A percentile compares a stretch with the other conserved stretches of the same genome.
Evolutionary conservation across 2,888 invertebrate genomes (phyloP).

Genomic region (Lycophotia porphyrea): DNA sequence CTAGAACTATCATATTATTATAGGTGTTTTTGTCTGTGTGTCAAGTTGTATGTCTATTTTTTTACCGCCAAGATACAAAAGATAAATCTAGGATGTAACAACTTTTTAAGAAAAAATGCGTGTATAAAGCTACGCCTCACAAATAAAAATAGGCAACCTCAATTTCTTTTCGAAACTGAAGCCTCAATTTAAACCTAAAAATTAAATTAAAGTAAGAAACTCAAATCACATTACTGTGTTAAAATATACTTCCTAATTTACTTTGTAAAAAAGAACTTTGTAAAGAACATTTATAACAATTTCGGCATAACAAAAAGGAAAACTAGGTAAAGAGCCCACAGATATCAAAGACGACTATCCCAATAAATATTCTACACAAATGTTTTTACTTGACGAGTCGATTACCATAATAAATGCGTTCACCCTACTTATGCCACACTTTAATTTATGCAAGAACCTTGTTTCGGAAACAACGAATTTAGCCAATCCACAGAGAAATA

Average conservation of each 20-base stretch:
- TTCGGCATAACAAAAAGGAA: neutral
- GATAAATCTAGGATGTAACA: neutral
- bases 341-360: constrained; percentile 33
- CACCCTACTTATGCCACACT: constrained; percentile 57
- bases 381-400: constrained; percentile 54
- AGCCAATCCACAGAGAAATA: constrained; percentile 55
- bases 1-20: neutral
- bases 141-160: neutral
- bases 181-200: neutral
- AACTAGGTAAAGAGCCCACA: constrained; percentile 35
- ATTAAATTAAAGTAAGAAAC: neutral
- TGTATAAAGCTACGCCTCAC: neutral
- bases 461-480: constrained; percentile 60
- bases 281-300: neutral
- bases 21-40: neutral
- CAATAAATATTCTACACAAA: constrained; percentile 53
- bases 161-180: neutral
- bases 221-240: neutral
- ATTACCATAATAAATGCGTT: constrained; percentile 63
- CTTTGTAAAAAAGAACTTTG: neutral
- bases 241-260: neutral
- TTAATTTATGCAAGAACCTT: constrained; percentile 64
- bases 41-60: neutral
- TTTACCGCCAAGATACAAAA: neutral
- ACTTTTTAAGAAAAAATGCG: constrained; percentile 3